Evolutionary conservation across 2,113 vertebrate species (phyloP), one percentile per base, ranked within the genome.

Genomic region (Ahaetulla prasina): DNA sequence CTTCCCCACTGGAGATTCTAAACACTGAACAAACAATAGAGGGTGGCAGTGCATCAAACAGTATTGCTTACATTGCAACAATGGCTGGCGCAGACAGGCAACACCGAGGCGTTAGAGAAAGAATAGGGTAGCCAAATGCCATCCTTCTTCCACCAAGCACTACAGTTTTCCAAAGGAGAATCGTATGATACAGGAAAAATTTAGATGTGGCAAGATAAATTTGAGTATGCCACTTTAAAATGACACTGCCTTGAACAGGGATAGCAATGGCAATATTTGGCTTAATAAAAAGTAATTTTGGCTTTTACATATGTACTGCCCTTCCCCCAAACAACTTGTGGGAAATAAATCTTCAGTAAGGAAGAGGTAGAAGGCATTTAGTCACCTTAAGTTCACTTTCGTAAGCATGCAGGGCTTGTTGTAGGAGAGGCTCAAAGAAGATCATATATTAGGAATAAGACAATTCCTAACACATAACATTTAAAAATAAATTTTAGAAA

Each of bases 11-110:
- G 99, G 99, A 99, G 99, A 99, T 99, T 99, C 99, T 99, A 99
- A 99, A 99, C 99, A 99, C 99, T 99, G 98, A 98, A 99, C 99
- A 99, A 98, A 99, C 99, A 99, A 99, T 99, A 99, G 98, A 99
- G 99, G 99, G 99, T 98, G 99, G 98, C 98, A 99, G 98, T 99
- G 99, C 98, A 99, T 99, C 99, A 99, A 98, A 99, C 98, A 99
- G 98, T 98, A 99, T 98, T 98, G 98, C 98, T 98, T 98, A 99
- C 98, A 98, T 98, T 98, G 98, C 97, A 98, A 98, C 98, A 98
- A 97, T 96, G 98, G 98, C 98, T 97, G 98, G 98, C 98, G 98
- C 98, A 98, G 99, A 99, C 98, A 98, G 98, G 98, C 98, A 99
- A 99, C 98, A 98, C 97, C 98, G 98, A 98, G 98, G 98, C 98